Evolutionary conservation across 2,888 invertebrate species (phyloP).

Genomic region (Operophtera brumata): DNA sequence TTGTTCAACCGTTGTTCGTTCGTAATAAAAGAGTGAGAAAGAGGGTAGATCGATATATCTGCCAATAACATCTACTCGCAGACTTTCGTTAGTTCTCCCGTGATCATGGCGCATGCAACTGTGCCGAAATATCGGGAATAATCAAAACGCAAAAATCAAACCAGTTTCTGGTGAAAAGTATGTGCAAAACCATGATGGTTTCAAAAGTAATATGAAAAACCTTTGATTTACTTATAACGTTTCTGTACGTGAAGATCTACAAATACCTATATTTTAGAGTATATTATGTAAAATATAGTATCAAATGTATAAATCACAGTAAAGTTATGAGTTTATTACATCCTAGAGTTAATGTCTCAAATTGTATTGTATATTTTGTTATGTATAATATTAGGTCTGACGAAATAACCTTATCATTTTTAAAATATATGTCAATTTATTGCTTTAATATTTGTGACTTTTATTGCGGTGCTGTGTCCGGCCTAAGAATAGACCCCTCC

Average conservation of each 20-base stretch:
- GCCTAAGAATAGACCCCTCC: too few relatives aligned
- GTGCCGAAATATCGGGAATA: too few relatives aligned
- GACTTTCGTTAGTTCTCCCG: too few relatives aligned
- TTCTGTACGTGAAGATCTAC: not conserved
- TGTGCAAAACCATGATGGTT: too few relatives aligned
- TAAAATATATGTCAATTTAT: constrained; percentile 40
- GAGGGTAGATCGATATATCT: too few relatives aligned
- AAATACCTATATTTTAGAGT: not conserved
- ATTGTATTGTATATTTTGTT: constrained; percentile 28
- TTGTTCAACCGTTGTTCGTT: too few relatives aligned
- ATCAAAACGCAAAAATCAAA: too few relatives aligned
- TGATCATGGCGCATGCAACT: too few relatives aligned
- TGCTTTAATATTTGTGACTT: constrained; percentile 21
- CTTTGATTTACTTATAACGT: not conserved
- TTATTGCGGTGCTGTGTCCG: constrained; percentile 20
- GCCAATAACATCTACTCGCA: too few relatives aligned
- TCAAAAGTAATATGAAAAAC: too few relatives aligned
- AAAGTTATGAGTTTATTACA: constrained; percentile 3
- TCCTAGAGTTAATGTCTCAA: constrained; percentile 17
- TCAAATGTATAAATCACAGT: not conserved
- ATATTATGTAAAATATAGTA: not conserved
- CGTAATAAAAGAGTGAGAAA: too few relatives aligned
- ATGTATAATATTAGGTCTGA: constrained; percentile 35
- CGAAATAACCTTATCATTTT: constrained; percentile 29
- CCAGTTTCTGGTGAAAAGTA: too few relatives aligned